phyloP scores from a whole-genome alignment of 2,888 invertebrate genomes.

The Ceramica pisi region DNA sequence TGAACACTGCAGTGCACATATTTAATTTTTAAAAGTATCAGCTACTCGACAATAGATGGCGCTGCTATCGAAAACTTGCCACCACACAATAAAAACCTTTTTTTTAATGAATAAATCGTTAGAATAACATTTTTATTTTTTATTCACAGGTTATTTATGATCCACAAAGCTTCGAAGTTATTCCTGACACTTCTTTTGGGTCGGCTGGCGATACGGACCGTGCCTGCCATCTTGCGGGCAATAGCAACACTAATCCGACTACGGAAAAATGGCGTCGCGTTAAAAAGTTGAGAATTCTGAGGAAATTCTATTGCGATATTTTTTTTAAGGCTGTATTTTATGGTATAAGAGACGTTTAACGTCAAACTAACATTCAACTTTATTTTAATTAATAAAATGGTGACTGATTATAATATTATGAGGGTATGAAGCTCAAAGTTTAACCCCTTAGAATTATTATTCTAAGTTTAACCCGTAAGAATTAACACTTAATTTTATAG shows the following conservation, averaged over 20 bases:
- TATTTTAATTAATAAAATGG: slow-evolving; percentile 8
- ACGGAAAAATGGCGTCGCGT: background rate
- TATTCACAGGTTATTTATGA: slow-evolving; percentile 40
- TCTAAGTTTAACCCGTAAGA: background rate
- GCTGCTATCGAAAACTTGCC: background rate
- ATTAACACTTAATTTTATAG: background rate
- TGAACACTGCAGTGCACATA: background rate
- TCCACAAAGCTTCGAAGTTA: slow-evolving; percentile 36
- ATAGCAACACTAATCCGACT: slow-evolving; percentile 31
- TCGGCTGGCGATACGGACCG: slow-evolving; percentile 32
- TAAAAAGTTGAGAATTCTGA: background rate
- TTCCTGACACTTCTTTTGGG: slow-evolving; percentile 20
- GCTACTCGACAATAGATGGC: slow-evolving; percentile 1
- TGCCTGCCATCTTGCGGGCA: slow-evolving; percentile 54
- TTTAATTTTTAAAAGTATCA: background rate
- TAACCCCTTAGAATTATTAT: background rate
- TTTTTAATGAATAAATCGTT: background rate
- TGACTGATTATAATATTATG: slow-evolving; percentile 15
- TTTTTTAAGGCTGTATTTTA: background rate
- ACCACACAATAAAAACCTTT: too few relatives aligned
- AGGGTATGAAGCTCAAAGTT: slow-evolving; percentile 5
- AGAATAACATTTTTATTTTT: background rate
- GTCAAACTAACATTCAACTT: slow-evolving; percentile 12
- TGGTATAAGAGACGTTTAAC: background rate
- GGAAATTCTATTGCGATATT: background rate